These are phyloP conservation scores for Eupithecia inturbata DNA, from an alignment of 2,888 invertebrate species.

Conservation along the genomic window DNA sequence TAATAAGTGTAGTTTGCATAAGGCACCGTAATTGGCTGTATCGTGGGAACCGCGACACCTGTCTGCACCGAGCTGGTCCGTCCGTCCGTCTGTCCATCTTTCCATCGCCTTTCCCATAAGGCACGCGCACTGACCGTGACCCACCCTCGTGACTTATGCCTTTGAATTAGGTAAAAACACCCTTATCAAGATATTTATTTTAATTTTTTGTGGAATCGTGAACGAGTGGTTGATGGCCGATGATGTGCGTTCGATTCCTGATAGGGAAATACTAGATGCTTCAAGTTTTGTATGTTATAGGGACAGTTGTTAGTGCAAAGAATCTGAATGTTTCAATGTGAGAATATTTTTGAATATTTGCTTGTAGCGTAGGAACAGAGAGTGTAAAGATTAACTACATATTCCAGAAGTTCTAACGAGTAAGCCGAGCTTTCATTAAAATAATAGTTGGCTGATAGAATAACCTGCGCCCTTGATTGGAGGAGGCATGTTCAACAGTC, in stretches of 20 bases:
- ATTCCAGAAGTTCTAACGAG: background rate
- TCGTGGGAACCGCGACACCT: constrained; percentile 70
- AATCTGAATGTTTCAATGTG: background rate
- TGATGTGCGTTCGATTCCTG: background rate
- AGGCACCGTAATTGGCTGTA: constrained; percentile 57
- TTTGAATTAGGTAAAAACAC: background rate
- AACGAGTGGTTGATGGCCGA: background rate
- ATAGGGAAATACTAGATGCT: background rate
- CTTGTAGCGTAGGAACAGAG: background rate
- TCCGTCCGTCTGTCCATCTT: constrained; percentile 46
- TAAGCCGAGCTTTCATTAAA: background rate
- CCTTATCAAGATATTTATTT: background rate
- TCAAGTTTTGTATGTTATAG: background rate
- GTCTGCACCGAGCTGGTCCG: constrained; percentile 12
- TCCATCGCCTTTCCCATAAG: constrained; percentile 63
- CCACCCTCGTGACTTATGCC: constrained; percentile 42
- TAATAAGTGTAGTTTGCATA: constrained; percentile 14
- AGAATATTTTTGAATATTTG: background rate
- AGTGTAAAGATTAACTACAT: background rate
- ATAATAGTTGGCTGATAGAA: background rate
- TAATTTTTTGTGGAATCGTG: background rate
- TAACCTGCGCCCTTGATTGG: too few relatives aligned
- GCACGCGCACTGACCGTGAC: constrained; percentile 63
- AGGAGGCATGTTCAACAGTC: too few relatives aligned
- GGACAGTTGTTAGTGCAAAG: background rate